These are phyloP conservation scores for Campaea margaritaria DNA, from an alignment of 2,888 invertebrate species.

Conservation along the genomic window DNA sequence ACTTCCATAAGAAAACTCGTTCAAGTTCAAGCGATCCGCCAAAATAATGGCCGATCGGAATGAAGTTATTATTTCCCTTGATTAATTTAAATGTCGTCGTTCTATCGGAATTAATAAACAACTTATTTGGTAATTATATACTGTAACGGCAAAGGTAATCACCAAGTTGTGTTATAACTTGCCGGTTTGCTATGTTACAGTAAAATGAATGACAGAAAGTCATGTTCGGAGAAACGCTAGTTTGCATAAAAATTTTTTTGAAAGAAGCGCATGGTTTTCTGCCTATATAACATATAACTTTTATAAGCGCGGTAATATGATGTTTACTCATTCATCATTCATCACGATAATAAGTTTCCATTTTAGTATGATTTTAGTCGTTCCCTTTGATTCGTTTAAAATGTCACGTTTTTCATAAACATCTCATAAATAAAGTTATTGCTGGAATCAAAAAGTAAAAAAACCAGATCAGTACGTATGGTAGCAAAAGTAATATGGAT, in stretches of 20 bases:
- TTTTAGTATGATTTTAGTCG: too few relatives aligned
- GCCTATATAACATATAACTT: too few relatives aligned
- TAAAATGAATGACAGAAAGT: slow-evolving; percentile 22
- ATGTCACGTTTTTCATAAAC: too few relatives aligned
- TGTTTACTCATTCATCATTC: too few relatives aligned
- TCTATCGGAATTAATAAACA: slow-evolving; percentile 64
- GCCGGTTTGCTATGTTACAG: slow-evolving; percentile 44
- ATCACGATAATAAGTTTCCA: too few relatives aligned
- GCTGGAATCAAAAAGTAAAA: too few relatives aligned
- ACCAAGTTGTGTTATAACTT: slow-evolving; percentile 41
- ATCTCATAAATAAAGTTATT: too few relatives aligned
- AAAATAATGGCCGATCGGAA: slow-evolving; percentile 55
- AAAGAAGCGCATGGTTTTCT: too few relatives aligned
- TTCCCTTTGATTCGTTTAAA: too few relatives aligned
- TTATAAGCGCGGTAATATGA: too few relatives aligned
- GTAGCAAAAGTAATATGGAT: too few relatives aligned
- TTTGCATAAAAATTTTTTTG: neutral
- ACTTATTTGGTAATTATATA: slow-evolving; percentile 69
- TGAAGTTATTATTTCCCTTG: slow-evolving; percentile 61
- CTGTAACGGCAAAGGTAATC: slow-evolving; percentile 58
- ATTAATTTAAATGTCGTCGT: slow-evolving; percentile 68
- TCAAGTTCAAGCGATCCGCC: slow-evolving; percentile 37
- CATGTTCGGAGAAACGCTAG: neutral
- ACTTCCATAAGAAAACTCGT: slow-evolving; percentile 12
- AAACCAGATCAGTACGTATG: too few relatives aligned